Conservation (phyloP, 2,113 vertebrate species). For the Nycticebus coucang region DNA sequence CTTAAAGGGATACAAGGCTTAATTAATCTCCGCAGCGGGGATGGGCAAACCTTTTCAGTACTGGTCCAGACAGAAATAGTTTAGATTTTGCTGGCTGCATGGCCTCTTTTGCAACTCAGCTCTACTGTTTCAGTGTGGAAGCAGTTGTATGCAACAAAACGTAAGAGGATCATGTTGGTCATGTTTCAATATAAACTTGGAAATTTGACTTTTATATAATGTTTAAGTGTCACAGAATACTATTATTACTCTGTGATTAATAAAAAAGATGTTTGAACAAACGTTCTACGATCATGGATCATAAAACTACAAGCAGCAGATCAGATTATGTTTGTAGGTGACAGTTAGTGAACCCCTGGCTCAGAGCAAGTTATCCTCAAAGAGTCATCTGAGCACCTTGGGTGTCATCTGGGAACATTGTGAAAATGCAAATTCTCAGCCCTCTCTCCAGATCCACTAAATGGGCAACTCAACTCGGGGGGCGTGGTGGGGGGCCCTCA, state of each 20-base stretch:
- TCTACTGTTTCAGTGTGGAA: background rate
- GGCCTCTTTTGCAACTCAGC: background rate
- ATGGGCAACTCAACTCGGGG: background rate
- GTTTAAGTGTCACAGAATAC: background rate
- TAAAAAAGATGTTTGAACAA: background rate
- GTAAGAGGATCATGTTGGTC: rapidly evolving
- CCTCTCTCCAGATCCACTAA: background rate
- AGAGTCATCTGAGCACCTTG: background rate
- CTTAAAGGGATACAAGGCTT: background rate
- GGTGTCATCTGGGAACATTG: rapidly evolving
- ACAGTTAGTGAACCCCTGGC: rapidly evolving
- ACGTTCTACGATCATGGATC: background rate
- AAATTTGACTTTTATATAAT: background rate
- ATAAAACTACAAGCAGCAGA: background rate
- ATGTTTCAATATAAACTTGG: background rate
- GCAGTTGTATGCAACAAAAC: rapidly evolving
- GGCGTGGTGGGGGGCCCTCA: no score
- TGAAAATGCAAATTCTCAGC: background rate
- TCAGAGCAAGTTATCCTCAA: background rate
- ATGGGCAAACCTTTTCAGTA: no score
- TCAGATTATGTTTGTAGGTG: background rate
- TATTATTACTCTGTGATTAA: background rate
- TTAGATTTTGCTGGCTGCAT: background rate
- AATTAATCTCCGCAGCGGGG: background rate
- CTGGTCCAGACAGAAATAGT: background rate